phyloP scores from a whole-genome alignment of 2,113 vertebrate genomes.

The Caranx ignobilis region DNA sequence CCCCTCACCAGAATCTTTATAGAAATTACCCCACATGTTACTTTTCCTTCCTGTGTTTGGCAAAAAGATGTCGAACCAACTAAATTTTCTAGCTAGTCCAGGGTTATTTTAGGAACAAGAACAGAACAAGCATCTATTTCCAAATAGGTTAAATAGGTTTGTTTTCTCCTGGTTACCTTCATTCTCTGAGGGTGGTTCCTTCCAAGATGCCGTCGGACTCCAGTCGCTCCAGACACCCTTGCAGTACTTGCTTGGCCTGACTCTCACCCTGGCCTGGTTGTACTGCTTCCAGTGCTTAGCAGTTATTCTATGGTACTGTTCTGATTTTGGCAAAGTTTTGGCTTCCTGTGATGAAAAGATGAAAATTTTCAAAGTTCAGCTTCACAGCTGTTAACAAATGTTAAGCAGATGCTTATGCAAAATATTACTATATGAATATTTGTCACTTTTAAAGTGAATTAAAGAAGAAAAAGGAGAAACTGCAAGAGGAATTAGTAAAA shows the following conservation, averaged over 20 bases:
- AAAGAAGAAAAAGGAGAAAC: not conserved
- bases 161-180: not conserved
- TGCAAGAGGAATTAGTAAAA: not conserved
- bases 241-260: rapidly evolving
- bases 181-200: not conserved
- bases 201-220: constrained; percentile 75
- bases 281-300: not conserved
- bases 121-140: no score
- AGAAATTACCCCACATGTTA: not conserved
- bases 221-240: constrained; percentile 79
- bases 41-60: not conserved
- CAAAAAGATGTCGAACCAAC: not conserved
- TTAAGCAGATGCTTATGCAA: not conserved
- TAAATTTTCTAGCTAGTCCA: not conserved
- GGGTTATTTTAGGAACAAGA: not conserved
- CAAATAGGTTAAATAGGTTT: not conserved
- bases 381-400: no score
- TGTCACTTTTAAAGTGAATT: not conserved
- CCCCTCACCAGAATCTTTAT: not conserved
- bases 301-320: not conserved
- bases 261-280: constrained; percentile 72
- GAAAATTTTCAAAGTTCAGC: not conserved
- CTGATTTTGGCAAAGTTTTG: rapidly evolving
- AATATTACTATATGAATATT: not conserved
- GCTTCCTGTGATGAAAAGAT: constrained; percentile 41